phyloP scores from a whole-genome alignment of 2,888 invertebrate genomes.

The Campoplex capitator region DNA sequence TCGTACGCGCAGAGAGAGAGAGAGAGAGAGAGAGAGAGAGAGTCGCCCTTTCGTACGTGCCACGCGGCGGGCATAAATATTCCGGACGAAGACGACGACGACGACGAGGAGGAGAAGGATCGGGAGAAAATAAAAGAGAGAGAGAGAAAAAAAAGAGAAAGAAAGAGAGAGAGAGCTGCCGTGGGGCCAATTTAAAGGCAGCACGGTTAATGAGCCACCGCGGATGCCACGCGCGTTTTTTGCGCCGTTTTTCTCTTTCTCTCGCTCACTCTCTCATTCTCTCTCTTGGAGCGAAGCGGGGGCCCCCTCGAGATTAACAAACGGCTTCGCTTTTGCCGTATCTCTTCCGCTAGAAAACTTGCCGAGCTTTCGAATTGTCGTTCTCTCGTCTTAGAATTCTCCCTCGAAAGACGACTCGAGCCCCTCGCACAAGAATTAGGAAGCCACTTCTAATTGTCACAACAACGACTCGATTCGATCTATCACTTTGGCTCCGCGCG shows the following conservation, averaged over 20 bases:
- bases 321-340: conserved; percentile 75
- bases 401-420: conserved; percentile 23
- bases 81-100: conserved; percentile 67
- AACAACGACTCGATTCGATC: conserved; percentile 68
- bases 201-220: conserved; percentile 84
- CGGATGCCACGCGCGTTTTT: conserved; percentile 83
- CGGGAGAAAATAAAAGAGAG: conserved; percentile 70
- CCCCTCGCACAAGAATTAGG: conserved; percentile 65
- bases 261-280: conserved; percentile 54
- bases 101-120: conserved; percentile 55
- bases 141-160: conserved; percentile 31
- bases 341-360: conserved; percentile 51
- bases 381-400: conserved; percentile 4
- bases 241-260: conserved; percentile 74
- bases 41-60: conserved; percentile 65
- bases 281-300: conserved; percentile 70
- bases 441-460: conserved; percentile 72
- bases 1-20: conserved; percentile 25
- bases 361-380: conserved; percentile 30
- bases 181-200: conserved; percentile 83
- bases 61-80: conserved; percentile 83
- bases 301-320: conserved; percentile 78
- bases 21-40: background rate
- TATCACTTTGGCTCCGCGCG: conserved; percentile 60
- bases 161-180: conserved; percentile 75